phyloP scores from a whole-genome alignment of 1,140 invertebrate species.

The Eueides isabella region DNA sequence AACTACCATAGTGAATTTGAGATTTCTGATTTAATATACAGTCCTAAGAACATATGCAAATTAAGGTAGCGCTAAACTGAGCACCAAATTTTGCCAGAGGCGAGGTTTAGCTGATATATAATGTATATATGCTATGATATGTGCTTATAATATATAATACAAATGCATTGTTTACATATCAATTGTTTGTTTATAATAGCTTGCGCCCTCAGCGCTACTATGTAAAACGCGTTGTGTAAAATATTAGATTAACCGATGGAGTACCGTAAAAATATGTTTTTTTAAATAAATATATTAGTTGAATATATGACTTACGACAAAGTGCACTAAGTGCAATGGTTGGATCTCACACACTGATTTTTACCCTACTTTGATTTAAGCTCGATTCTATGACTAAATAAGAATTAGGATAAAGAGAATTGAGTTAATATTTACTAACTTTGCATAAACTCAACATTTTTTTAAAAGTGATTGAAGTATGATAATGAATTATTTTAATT shows the following conservation, averaged over 20 bases:
- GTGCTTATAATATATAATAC: conserved; percentile 54
- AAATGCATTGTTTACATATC: conserved; percentile 74
- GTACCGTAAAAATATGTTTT: background rate
- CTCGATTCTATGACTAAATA: background rate
- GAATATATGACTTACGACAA: too few species aligned
- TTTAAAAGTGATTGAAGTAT: too few species aligned
- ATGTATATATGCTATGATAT: too few species aligned
- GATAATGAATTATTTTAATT: too few species aligned
- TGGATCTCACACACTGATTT: too few species aligned
- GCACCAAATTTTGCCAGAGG: conserved; percentile 53
- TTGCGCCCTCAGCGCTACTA: conserved; percentile 45
- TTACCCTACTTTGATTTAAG: too few species aligned
- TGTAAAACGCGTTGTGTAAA: conserved; percentile 44
- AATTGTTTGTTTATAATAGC: conserved; percentile 66
- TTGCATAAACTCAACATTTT: too few species aligned
- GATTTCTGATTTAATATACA: background rate
- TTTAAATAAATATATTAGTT: background rate
- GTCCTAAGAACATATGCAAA: conserved; percentile 65
- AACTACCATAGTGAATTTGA: background rate
- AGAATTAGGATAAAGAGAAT: background rate
- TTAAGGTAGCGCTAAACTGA: conserved; percentile 66
- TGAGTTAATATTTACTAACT: background rate
- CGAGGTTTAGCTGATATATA: conserved; percentile 66
- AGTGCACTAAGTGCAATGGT: too few species aligned
- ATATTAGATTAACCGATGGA: background rate